Percentiles rank a stretch among this genome's conserved stretches.
Evolutionary conservation across 2,888 invertebrate genomes (phyloP).

Genomic region (Polydrusus tereticollis): DNA sequence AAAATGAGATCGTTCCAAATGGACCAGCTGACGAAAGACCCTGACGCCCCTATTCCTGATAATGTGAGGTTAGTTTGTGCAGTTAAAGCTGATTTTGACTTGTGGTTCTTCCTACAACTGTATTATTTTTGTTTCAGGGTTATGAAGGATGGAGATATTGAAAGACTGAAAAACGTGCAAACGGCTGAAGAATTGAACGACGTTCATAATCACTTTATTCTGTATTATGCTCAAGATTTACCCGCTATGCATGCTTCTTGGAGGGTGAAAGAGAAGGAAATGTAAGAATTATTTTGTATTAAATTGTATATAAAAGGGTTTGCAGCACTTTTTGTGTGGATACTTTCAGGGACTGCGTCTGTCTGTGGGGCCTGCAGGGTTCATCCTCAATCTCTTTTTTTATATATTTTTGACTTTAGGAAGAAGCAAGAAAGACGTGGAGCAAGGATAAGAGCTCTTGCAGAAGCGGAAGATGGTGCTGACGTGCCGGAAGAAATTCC

Average conservation of each 20-base stretch:
- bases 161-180: conserved; percentile 81
- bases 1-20: conserved; percentile 94
- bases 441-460: conserved; percentile 68
- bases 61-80: conserved; percentile 75
- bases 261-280: conserved; percentile 76
- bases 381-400: not conserved
- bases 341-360: no score
- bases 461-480: conserved; percentile 75
- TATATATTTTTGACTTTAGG: conserved; percentile 20
- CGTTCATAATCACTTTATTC: conserved; percentile 91
- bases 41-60: conserved; percentile 87
- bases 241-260: conserved; percentile 86
- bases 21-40: conserved; percentile 83
- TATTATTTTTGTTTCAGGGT: conserved; percentile 18
- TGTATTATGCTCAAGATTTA: conserved; percentile 91
- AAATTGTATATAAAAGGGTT: not conserved
- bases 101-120: not conserved
- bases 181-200: conserved; percentile 94
- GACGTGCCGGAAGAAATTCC: conserved; percentile 72
- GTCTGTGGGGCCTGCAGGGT: no score
- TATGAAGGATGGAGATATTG: conserved; percentile 82
- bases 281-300: conserved; percentile 44
- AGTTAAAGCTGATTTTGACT: not conserved
- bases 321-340: no score
- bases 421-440: conserved; percentile 70